Evolutionary conservation across 1,140 invertebrate genomes (phyloP), one percentile per base, ranked within the genome.

Genomic region (Drosophila busckii): DNA sequence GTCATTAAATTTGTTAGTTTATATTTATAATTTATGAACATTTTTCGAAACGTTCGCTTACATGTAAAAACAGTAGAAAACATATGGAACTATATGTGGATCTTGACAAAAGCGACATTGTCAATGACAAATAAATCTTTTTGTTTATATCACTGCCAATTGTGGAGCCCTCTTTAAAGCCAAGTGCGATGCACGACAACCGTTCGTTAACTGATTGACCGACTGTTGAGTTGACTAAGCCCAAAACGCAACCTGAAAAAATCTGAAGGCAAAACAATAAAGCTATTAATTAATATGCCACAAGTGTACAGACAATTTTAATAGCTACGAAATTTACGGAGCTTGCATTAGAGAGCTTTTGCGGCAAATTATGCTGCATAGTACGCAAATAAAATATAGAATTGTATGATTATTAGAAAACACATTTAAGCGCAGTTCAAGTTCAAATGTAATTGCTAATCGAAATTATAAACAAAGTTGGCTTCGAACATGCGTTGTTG

Each of bases 251-350:
- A 40, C 25, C 31, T 44, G 12, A 23, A 23, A 22, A 17, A 22
- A 12, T 38, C 46, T 49, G 52, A 71, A 75, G 54, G 63, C 55
- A 56, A n/a, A 28, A 17, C 53, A 40, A 46, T 42, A 65, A 55
- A 59, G n/a, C 10, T 31, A 56, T 46, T 29, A 50, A 80, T 80
- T 80, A 69, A 82, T 75, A 80, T 80, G 55, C 73, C 22, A 17
- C 15, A 44, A 50, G 37, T 60, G 69, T 75, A 52, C 63, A 13
- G 6, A 17, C 58, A 53, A 59, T 73, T 61, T 52, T 65, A 35
- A 48, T 71, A 29, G 19, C 44, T 60, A 52, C n/a, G n/a, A 65
- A 69, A 37, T 75, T 20, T 31, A 64, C 65, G 41, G 19, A 34
- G 42, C 54, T 25, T 62, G 56, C 22, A 61, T 49, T 64, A 25